Evolutionary conservation across 2,113 vertebrate species (phyloP).

Genomic region (Tenebrosternarchus preto): DNA sequence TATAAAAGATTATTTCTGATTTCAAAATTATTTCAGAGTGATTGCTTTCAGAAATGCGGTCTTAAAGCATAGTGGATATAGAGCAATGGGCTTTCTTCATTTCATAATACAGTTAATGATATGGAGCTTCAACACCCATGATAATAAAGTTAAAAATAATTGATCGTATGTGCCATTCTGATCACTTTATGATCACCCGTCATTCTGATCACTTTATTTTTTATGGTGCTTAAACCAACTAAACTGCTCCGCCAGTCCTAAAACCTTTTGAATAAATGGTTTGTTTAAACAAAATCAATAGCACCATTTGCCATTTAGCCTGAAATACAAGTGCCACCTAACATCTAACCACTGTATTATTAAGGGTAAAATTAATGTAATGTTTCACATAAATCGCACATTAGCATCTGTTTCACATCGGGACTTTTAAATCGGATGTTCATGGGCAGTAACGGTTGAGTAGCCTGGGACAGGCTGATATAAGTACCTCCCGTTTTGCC

Average conservation of each 20-base stretch:
- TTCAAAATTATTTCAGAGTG: too few species aligned
- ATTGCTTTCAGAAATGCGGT: too few species aligned
- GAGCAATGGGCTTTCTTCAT: too few species aligned
- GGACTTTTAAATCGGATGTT: slow-evolving; percentile 15
- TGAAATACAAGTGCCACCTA: not conserved
- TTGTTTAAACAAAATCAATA: not conserved
- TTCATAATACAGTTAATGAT: not conserved
- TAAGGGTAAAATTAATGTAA: not conserved
- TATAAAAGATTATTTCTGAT: too few species aligned
- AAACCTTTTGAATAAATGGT: not conserved
- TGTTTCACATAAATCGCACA: not conserved
- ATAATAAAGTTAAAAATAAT: not conserved
- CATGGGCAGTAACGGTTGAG: not conserved
- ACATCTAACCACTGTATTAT: not conserved
- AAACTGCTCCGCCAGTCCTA: too few species aligned
- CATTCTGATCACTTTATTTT: too few species aligned
- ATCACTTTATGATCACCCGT: not conserved
- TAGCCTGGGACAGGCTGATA: not conserved
- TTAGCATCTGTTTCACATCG: not conserved
- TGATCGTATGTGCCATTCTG: not conserved
- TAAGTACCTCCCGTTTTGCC: slow-evolving; percentile 20
- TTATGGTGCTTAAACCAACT: too few species aligned
- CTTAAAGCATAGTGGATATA: too few species aligned
- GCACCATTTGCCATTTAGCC: not conserved
- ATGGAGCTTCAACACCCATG: not conserved